Conservation (phyloP, 2,888 invertebrate genomes). For the Entomobrya proxima region DNA sequence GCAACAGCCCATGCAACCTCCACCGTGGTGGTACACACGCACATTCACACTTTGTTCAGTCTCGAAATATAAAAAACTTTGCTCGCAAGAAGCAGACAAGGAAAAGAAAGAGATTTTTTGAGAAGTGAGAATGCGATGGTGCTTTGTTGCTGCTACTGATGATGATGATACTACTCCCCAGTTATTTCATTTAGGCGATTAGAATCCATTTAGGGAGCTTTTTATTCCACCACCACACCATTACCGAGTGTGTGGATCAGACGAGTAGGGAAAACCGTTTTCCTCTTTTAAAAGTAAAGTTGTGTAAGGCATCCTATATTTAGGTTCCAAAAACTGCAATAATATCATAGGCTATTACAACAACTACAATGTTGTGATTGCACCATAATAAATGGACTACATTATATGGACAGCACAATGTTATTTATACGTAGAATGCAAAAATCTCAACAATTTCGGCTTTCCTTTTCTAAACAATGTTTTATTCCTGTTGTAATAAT, state of each 20-base stretch:
- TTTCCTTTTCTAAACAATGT: neutral
- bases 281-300: slow-evolving; percentile 8
- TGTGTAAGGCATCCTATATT: neutral
- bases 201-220: slow-evolving; percentile 63
- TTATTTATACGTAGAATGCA: slow-evolving; percentile 6
- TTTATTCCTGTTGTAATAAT: slow-evolving; percentile 7
- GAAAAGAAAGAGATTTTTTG: neutral
- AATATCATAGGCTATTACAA: neutral
- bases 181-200: slow-evolving; percentile 65
- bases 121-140: slow-evolving; percentile 6
- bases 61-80: slow-evolving; percentile 30
- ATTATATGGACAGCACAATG: slow-evolving; percentile 1
- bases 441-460: neutral
- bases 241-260: neutral
- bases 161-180: slow-evolving; percentile 47
- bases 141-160: slow-evolving; percentile 25
- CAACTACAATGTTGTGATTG: neutral
- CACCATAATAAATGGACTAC: slow-evolving; percentile 16
- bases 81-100: slow-evolving; percentile 17
- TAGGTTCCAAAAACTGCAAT: neutral
- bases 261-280: too few relatives aligned
- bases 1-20: neutral
- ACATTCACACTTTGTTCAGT: slow-evolving; percentile 46
- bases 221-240: slow-evolving; percentile 32
- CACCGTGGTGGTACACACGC: slow-evolving; percentile 18